Conservation (phyloP, 2,797 vertebrate genomes). For the Tauraco hartlaubi region DNA sequence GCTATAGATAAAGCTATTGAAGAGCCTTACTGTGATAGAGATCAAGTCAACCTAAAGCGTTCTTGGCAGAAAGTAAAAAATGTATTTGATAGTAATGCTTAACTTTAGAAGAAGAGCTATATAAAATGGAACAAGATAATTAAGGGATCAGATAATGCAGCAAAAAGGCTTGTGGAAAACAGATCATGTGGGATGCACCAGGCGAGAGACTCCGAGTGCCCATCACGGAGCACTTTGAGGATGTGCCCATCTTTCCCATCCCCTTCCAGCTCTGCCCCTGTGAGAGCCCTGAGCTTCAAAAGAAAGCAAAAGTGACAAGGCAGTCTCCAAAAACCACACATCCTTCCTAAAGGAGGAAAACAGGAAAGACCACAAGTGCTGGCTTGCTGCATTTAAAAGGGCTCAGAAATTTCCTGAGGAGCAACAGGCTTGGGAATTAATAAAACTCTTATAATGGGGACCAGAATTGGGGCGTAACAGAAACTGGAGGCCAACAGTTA, state of each 20-base stretch:
- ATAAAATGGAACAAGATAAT: background rate
- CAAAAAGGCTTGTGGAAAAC: background rate
- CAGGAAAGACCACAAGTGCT: background rate
- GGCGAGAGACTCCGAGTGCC: background rate
- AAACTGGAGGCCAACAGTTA: accelerated
- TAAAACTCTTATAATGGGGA: background rate
- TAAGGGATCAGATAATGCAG: background rate
- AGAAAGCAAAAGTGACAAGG: background rate
- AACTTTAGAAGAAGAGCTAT: background rate
- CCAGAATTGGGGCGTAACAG: background rate
- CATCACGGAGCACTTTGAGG: accelerated
- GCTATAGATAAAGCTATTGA: background rate
- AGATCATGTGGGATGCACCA: accelerated
- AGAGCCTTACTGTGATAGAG: background rate
- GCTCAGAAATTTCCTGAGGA: background rate
- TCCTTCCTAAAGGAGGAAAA: background rate
- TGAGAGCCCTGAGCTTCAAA: background rate
- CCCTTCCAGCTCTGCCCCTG: background rate
- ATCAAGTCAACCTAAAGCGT: background rate
- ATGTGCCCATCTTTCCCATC: accelerated
- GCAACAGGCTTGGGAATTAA: background rate
- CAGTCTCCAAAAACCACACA: background rate
- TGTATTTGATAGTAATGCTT: background rate
- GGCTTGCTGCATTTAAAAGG: background rate
- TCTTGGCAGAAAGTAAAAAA: background rate